These are phyloP conservation scores for Gymnoscelis rufifasciata DNA, from an alignment of 2,888 invertebrate genomes.

Conservation along the genomic window DNA sequence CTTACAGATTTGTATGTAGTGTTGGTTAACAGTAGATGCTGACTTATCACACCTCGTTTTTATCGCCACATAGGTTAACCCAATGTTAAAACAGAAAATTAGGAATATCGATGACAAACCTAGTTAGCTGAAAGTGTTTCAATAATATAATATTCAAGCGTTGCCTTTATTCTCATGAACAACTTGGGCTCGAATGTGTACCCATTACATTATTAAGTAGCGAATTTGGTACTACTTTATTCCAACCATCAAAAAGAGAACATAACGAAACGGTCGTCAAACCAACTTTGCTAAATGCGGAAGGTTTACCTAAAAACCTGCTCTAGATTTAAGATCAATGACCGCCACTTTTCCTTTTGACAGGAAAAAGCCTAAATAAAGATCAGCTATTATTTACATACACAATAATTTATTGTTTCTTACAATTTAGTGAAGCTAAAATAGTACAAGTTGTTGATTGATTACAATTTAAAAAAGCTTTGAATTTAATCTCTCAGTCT, in stretches of 20 bases:
- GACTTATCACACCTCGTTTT: background rate
- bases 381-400: constrained; percentile 75
- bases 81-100: background rate
- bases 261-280: too few species aligned
- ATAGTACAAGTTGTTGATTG: constrained; percentile 72
- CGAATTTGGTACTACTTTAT: too few species aligned
- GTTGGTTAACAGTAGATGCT: background rate
- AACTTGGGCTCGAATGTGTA: too few species aligned
- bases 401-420: constrained; percentile 80
- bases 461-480: constrained; percentile 74
- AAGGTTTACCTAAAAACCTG: background rate
- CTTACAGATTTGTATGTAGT: too few species aligned
- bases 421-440: constrained; percentile 79
- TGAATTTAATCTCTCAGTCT: constrained; percentile 68
- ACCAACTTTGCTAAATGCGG: too few species aligned
- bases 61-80: background rate
- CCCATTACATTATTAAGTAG: too few species aligned
- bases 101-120: background rate
- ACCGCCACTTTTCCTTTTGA: constrained; percentile 15
- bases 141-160: too few species aligned
- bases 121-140: background rate
- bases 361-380: constrained; percentile 72
- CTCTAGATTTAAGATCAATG: background rate
- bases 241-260: too few species aligned
- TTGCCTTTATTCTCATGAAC: too few species aligned